phyloP scores from a whole-genome alignment of 1,140 invertebrate species.

The Sesamia nonagrioides region DNA sequence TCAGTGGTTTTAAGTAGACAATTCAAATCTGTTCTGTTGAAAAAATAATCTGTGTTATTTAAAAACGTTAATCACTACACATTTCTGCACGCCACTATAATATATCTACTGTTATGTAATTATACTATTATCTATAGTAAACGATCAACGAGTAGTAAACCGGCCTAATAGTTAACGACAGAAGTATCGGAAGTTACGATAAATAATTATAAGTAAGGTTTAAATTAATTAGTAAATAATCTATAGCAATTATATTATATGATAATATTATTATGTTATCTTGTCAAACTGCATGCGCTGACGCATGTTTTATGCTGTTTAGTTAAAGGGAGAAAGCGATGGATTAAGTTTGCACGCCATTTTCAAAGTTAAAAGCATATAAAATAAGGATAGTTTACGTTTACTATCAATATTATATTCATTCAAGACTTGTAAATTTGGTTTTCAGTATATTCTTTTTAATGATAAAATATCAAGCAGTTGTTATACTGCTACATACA shows the following conservation, averaged over 20 bases:
- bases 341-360: neutral
- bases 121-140: constrained; percentile 48
- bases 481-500: too few relatives aligned
- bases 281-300: neutral
- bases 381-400: too few relatives aligned
- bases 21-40: too few relatives aligned
- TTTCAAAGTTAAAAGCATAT: neutral
- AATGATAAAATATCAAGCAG: too few relatives aligned
- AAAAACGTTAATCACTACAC: neutral
- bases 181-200: constrained; percentile 58
- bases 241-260: constrained; percentile 7
- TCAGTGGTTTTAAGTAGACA: too few relatives aligned
- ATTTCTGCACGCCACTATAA: constrained; percentile 8
- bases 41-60: too few relatives aligned
- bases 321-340: neutral
- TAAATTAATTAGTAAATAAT: constrained; percentile 24
- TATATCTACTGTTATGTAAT: constrained; percentile 44
- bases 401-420: too few relatives aligned
- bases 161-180: constrained; percentile 78
- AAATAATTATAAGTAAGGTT: constrained; percentile 46
- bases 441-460: too few relatives aligned
- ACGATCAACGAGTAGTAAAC: constrained; percentile 78
- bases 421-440: too few relatives aligned
- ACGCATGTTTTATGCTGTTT: neutral
- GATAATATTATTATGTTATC: neutral